These are phyloP conservation scores for Nymphicus hollandicus DNA, from an alignment of 2,113 vertebrate species.

Conservation along the genomic window DNA sequence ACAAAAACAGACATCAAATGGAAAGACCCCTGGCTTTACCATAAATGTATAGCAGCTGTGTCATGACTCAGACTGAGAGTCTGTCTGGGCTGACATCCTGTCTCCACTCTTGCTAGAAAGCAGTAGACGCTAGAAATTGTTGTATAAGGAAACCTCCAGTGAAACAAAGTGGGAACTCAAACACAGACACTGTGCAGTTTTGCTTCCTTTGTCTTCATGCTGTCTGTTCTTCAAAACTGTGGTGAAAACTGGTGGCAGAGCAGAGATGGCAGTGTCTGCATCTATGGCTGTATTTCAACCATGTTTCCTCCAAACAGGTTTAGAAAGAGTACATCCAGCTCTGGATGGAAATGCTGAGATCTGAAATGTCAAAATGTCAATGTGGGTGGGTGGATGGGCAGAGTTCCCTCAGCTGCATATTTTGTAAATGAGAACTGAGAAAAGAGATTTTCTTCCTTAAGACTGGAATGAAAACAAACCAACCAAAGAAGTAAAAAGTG, in stretches of 20 bases:
- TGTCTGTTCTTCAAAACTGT: not conserved
- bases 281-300: not conserved
- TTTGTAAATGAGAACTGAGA: conserved; percentile 10
- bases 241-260: not conserved
- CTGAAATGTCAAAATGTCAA: conserved; percentile 26
- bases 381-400: conserved; percentile 32
- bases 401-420: not conserved
- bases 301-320: not conserved
- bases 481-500: conserved; percentile 12
- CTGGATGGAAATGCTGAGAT: not conserved
- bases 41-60: not conserved
- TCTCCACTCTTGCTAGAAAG: not conserved
- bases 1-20: not conserved
- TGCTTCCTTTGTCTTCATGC: not conserved
- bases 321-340: conserved; percentile 16
- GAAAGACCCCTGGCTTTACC: not conserved
- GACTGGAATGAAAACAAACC: conserved; percentile 28
- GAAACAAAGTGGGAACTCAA: not conserved
- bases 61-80: not conserved
- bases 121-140: not conserved
- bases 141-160: not conserved
- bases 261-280: not conserved
- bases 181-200: not conserved
- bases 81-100: not conserved
- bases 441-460: not conserved